Percentiles rank a stretch among this genome's conserved stretches.
These are phyloP conservation scores for Vanessa atalanta DNA, from an alignment of 1,140 invertebrate genomes.

Conservation along the genomic window DNA sequence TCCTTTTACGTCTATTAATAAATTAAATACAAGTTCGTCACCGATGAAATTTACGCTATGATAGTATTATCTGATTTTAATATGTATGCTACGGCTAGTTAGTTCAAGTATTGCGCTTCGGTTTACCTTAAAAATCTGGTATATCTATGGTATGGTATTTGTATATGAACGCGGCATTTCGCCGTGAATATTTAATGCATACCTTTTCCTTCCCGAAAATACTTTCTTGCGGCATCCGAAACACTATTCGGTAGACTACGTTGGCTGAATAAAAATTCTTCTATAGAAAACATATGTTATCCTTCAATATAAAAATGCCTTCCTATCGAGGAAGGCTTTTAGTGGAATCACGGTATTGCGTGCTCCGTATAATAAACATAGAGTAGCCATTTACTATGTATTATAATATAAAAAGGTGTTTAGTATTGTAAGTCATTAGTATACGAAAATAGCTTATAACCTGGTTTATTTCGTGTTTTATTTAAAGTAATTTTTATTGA, in stretches of 20 bases:
- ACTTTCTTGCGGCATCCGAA: conserved; percentile 41
- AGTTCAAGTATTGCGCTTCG: no score
- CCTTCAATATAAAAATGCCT: conserved; percentile 34
- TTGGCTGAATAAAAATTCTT: conserved; percentile 41
- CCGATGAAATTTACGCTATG: no score
- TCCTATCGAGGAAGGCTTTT: conserved; percentile 35
- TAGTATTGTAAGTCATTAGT: conserved; percentile 16
- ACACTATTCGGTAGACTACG: conserved; percentile 40
- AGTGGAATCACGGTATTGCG: conserved; percentile 37
- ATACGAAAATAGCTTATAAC: background rate
- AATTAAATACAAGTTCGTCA: background rate
- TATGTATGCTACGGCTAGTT: no score
- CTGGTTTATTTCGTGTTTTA: background rate
- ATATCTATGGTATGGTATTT: background rate
- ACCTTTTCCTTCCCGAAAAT: conserved; percentile 34
- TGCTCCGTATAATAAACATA: conserved; percentile 34
- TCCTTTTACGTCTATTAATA: conserved; percentile 19
- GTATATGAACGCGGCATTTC: conserved; percentile 33
- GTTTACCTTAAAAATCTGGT: no score
- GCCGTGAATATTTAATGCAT: conserved; percentile 44
- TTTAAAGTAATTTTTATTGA: background rate
- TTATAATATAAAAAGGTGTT: conserved; percentile 24
- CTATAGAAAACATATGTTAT: conserved; percentile 35
- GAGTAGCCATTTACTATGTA: conserved; percentile 21
- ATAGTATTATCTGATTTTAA: no score